phyloP scores from a whole-genome alignment of 2,888 invertebrate species.

The Saturnia japonica region DNA sequence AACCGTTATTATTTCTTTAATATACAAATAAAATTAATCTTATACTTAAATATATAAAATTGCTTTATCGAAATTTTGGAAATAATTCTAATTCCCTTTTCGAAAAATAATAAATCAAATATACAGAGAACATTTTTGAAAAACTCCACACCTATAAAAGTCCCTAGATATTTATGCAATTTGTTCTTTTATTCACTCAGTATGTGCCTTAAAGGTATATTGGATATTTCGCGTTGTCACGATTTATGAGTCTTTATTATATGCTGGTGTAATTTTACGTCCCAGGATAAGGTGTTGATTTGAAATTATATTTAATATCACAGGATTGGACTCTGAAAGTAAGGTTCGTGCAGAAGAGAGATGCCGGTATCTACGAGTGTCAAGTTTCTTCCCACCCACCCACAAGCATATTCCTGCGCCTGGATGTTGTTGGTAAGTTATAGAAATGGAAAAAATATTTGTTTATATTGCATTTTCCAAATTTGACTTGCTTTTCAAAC shows the following conservation, averaged over 20 bases:
- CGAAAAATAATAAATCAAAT: background rate
- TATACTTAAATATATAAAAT: no score
- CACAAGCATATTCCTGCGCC: conserved; percentile 91
- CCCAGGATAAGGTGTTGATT: background rate
- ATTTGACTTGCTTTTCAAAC: no score
- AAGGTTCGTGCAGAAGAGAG: conserved; percentile 92
- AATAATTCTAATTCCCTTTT: background rate
- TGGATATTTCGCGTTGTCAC: background rate
- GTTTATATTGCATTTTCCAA: background rate
- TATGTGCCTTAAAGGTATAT: background rate
- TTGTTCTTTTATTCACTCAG: background rate
- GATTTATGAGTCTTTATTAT: background rate
- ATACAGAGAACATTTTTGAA: background rate
- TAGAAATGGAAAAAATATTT: background rate
- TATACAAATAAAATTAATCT: no score
- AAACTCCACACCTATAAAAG: background rate
- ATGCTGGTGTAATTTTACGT: background rate
- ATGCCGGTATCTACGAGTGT: conserved; percentile 94
- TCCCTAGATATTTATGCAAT: background rate
- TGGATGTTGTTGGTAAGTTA: conserved; percentile 93
- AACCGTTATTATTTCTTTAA: background rate
- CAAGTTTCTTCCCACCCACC: conserved; percentile 96
- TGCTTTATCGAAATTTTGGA: background rate
- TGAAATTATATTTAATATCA: conserved; percentile 27
- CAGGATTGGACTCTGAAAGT: conserved; percentile 96